phyloP scores from a whole-genome alignment of 2,888 invertebrate genomes.

The Xiphydria camelus region DNA sequence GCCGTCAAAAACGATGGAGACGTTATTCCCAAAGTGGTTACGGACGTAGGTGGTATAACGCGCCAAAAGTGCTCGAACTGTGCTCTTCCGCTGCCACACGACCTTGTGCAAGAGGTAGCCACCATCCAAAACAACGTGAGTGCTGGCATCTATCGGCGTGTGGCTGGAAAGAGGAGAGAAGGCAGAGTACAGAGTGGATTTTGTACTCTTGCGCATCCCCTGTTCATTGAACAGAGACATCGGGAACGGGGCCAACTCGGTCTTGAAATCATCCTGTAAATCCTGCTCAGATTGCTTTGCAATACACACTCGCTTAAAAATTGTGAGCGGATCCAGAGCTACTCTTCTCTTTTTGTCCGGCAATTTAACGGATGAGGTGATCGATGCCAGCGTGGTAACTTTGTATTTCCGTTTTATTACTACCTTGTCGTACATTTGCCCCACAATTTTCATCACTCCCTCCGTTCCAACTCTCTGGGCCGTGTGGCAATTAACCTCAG shows the following conservation, averaged over 20 bases:
- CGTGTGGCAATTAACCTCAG: conserved; percentile 7
- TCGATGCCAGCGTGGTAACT: conserved; percentile 10
- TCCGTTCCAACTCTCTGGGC: conserved; percentile 6
- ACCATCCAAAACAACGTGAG: conserved; percentile 12
- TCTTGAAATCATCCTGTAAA: conserved; percentile 20
- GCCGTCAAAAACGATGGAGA: conserved; percentile 9
- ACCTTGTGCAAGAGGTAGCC: conserved; percentile 11
- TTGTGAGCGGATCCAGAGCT: conserved; percentile 23
- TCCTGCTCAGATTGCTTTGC: conserved; percentile 24
- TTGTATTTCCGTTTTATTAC: conserved; percentile 15
- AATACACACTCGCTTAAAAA: conserved; percentile 30
- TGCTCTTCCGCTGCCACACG: conserved; percentile 6
- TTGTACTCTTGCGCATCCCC: conserved; percentile 27
- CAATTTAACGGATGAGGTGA: conserved; percentile 19
- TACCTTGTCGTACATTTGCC: conserved; percentile 9
- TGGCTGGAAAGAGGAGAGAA: conserved; percentile 2
- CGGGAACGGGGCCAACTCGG: too few relatives aligned
- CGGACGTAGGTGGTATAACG: conserved; percentile 2
- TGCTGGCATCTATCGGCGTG: not conserved
- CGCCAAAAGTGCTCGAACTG: not conserved
- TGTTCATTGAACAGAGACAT: conserved; percentile 24
- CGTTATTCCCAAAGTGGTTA: conserved; percentile 1
- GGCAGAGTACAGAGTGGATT: conserved; percentile 20
- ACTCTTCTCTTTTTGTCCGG: conserved; percentile 14
- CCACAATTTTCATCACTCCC: conserved; percentile 10